Evolutionary conservation across 1,140 invertebrate genomes (phyloP), one percentile per base, ranked within the genome.

Genomic region (Heliconius hermathena): DNA sequence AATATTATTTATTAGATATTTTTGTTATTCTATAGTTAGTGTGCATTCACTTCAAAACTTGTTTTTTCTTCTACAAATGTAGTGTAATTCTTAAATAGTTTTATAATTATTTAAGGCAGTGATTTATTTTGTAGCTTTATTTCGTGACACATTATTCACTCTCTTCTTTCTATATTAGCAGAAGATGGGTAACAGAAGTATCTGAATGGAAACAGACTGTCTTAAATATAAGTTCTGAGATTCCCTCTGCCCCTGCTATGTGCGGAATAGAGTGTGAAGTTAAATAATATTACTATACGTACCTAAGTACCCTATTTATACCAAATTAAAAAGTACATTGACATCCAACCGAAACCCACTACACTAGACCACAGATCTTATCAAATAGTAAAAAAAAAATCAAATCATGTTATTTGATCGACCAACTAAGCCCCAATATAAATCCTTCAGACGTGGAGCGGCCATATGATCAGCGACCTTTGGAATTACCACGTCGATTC

Each of bases 401-500:
- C 22, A 29, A 66, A 66, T 66, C 60, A 26, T 11, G 26, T 46
- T 16, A 46, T 46, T 16, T 0, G 13, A 46, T 46, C 13, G 13
- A 46, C 16, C 22, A 66, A 26, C 3, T 66, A 66, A 29, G 26
- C 26, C 57, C 11, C 60, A 29, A 66, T 66, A 66, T 11, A 66
- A 66, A 66, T 66, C 60, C 26, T 16, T 29, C 74, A 74, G 73
- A 78, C n/a, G 33, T 36, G 33, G 33, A 36, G 33, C 72, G 54
- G 76, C 73, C 73, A 80, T 38, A 76, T 83, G 79, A 82, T 85
- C 87, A 85, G 86, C 82, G 89, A 89, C 88, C 90, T 92, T 87
- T 91, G 80, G 81, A 90, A 93, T 90, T 93, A 91, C 89, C 86
- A 84, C 78, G 52, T 73, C 90, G 84, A 93, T 93, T 91, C 90